phyloP scores from a whole-genome alignment of 2,113 vertebrate species.

The Acrocephalus arundinaceus region DNA sequence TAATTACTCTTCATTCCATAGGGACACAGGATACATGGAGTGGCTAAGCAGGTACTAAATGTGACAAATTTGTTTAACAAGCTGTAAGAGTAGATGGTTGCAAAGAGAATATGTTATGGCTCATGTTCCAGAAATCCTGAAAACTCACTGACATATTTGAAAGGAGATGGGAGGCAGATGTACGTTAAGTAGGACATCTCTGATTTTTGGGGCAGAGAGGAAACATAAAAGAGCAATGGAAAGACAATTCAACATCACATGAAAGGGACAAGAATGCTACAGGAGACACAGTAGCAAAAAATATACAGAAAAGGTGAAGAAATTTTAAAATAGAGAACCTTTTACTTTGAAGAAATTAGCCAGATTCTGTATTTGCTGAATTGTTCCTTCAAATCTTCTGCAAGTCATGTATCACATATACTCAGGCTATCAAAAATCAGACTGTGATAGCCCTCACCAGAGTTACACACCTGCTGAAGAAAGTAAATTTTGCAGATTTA shows the following conservation, averaged over 20 bases:
- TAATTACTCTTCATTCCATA: neutral
- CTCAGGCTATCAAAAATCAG: neutral
- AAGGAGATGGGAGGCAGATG: neutral
- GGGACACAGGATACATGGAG: rapidly evolving
- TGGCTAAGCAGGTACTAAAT: neutral
- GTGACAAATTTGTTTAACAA: neutral
- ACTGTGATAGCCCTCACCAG: neutral
- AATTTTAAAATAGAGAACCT: neutral
- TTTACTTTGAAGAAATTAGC: neutral
- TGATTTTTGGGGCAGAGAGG: neutral
- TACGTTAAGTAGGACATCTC: rapidly evolving
- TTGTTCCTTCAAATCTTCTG: neutral
- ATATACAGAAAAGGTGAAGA: neutral
- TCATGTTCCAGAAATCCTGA: neutral
- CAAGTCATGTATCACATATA: neutral
- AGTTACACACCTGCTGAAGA: neutral
- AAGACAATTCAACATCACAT: neutral
- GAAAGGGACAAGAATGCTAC: neutral
- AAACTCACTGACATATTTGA: neutral
- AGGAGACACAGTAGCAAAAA: neutral
- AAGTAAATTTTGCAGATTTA: neutral
- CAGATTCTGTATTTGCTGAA: neutral
- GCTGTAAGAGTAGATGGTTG: neutral
- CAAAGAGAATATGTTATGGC: neutral
- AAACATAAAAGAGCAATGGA: neutral